Evolutionary conservation across 2,113 vertebrate genomes (phyloP).

Genomic region (Lasiurus borealis): DNA sequence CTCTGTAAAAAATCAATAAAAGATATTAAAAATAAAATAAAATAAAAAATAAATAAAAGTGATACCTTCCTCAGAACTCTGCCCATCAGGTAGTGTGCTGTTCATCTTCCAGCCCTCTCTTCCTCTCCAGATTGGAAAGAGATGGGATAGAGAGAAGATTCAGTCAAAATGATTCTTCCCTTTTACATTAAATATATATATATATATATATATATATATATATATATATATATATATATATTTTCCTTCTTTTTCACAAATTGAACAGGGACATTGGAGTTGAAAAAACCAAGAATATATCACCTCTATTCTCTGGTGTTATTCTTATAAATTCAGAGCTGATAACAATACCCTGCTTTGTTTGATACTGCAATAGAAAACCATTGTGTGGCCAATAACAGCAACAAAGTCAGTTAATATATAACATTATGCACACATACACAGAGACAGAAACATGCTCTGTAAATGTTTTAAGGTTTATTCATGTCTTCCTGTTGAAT

Average conservation of each 20-base stretch:
- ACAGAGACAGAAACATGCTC: background rate
- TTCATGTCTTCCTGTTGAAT: background rate
- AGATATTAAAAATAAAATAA: no score
- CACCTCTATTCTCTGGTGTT: background rate
- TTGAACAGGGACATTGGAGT: background rate
- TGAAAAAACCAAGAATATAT: background rate
- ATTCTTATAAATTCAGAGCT: background rate
- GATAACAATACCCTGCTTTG: background rate
- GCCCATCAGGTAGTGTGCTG: no score
- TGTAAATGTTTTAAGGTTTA: background rate
- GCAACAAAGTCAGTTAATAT: background rate
- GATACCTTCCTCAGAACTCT: background rate
- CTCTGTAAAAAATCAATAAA: no score
- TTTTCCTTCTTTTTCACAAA: background rate
- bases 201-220: no score
- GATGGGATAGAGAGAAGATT: background rate
- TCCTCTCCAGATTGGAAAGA: background rate
- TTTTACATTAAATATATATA: background rate
- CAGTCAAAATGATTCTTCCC: background rate
- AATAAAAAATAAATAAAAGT: no score
- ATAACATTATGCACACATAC: background rate
- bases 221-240: no score
- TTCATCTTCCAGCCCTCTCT: background rate
- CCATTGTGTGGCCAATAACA: background rate
- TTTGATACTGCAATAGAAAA: background rate